Base-by-base conservation (phyloP, 2,113 vertebrate species). In the Glareola pratincola region DNA sequence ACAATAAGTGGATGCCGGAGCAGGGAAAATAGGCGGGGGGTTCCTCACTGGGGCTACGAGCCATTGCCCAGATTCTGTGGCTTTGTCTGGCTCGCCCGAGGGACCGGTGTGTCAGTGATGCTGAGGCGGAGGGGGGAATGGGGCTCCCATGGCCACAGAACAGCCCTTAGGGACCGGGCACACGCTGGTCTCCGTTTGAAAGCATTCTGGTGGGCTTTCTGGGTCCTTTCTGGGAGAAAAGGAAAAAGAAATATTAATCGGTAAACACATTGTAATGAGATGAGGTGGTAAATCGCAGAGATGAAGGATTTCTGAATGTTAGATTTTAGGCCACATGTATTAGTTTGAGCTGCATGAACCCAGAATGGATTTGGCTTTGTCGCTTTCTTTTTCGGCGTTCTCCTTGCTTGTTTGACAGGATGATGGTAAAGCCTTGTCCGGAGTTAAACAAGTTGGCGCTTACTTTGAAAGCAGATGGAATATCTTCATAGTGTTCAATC, bases 141-240 rank as follows among this genome's bases (percentile, higher is more conserved):
- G 63, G 34, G 50, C 9, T 76, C 48, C 63, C 37, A 2, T 1
- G n/a, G 37, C 23, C 76, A 8, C 60, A 24, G 90, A 36, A 4
- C 14, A 13, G 14, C 26, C 43, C 22, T 5, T 3, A 8, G 20
- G 48, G 4, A n/a, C 24, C 4, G 1, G 8, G 23, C 16, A 30
- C 18, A 26, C 30, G 12, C 18, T 45, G 13, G 41, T 14, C 11
- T 2, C 47, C 8, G 2, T 13, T 9, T 20, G 29, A 73, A 85
- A 27, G 19, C 23, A 0, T 37, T 37, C 29, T 14, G 22, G n/a
- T 15, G 23, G 68, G 37, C 57, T n/a, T n/a, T n/a, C n/a, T n/a
- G n/a, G n/a, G 8, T 12, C 43, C 27, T 45, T 45, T 30, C 54
- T 16, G 57, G 16, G 15, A 16, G 27, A 41, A 85, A 45, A 22